Evolutionary conservation across 2,113 vertebrate genomes (phyloP), one percentile per base, ranked within the genome.

Genomic region (Hirundichthys speculiger): DNA sequence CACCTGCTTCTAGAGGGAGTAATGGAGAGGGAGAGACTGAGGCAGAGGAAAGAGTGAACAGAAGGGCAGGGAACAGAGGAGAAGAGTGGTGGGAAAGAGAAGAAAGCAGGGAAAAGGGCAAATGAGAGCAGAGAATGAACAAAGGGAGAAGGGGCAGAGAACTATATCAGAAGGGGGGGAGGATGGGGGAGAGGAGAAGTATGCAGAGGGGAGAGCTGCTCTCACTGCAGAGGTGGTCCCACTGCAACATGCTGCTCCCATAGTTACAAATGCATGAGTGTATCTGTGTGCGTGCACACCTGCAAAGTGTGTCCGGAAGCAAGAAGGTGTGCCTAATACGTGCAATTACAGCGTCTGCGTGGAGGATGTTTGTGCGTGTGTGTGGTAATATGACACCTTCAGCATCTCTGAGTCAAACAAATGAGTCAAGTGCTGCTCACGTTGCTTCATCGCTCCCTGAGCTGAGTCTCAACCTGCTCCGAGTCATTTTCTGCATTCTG

Each of bases 1-100:
- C 87, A 91, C 90, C 90, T 91, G 87, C 88, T 89, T 81, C 77
- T 86, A 66, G 71, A 79, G 83, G 68, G 79, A 84, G 85, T 80
- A 77, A 51, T 55, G 58, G 73, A 74, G 83, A 72, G 75, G 62
- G 49, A 75, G 66, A 62, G 71, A 57, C 5, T 24, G 64, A 68
- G 69, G 54, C 49, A 53, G 67, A 52, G 50, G 66, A 42, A 39
- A 34, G 43, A 40, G 45, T 3, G 53, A 15, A 61, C 64, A 60
- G 39, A 66, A 42, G 64, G 62, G 19, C 27, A 34, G 40, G 18
- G 20, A 38, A 25, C 5, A 7, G 18, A 43, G 24, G 34, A 55
- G 40, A 52, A 41, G 69, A 71, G 19, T 13, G 21, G 43, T 63
- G 30, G 52, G 54, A 69, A 43, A 56, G 48, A 53, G 30, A 20